A percentile compares a stretch with the other conserved stretches of the same genome.
phyloP scores from a whole-genome alignment of 2,113 vertebrate species.

The Lophius piscatorius region DNA sequence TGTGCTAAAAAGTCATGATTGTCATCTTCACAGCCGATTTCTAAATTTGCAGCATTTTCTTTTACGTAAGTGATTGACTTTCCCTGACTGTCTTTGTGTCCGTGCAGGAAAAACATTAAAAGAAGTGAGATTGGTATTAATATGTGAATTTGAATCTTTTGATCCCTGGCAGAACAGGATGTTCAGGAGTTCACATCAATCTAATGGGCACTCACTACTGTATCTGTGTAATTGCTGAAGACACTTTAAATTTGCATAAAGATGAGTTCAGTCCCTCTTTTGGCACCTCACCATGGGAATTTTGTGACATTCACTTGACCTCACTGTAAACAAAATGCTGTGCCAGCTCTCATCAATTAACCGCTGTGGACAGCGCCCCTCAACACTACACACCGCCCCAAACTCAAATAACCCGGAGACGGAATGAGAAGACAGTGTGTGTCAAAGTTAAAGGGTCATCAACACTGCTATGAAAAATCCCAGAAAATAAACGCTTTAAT shows the following conservation, averaged over 20 bases:
- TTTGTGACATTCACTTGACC: constrained; percentile 32
- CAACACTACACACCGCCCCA: constrained; percentile 5
- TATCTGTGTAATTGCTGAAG: constrained; percentile 40
- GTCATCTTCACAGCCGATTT: background rate
- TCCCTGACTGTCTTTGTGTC: background rate
- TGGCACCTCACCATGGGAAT: constrained; percentile 29
- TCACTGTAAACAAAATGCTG: constrained; percentile 28
- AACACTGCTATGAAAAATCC: too few relatives aligned
- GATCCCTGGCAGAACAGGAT: constrained; percentile 21
- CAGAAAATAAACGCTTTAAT: too few relatives aligned
- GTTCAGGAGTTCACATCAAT: constrained; percentile 34
- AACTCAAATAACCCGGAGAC: constrained; percentile 11
- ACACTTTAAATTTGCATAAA: constrained; percentile 57
- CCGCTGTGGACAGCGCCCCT: constrained; percentile 2
- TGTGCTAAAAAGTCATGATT: background rate
- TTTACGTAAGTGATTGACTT: too few relatives aligned
- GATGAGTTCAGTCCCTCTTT: constrained; percentile 56
- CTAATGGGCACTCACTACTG: constrained; percentile 29
- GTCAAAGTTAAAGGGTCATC: too few relatives aligned
- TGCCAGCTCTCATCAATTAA: constrained; percentile 41
- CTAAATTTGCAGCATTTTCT: too few relatives aligned
- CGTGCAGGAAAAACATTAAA: background rate
- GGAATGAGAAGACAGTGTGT: too few relatives aligned
- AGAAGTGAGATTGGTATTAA: background rate
- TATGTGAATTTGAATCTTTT: constrained; percentile 11